Evolutionary conservation across 1,140 invertebrate species (phyloP).

Genomic region (Stegodyphus dumicola): DNA sequence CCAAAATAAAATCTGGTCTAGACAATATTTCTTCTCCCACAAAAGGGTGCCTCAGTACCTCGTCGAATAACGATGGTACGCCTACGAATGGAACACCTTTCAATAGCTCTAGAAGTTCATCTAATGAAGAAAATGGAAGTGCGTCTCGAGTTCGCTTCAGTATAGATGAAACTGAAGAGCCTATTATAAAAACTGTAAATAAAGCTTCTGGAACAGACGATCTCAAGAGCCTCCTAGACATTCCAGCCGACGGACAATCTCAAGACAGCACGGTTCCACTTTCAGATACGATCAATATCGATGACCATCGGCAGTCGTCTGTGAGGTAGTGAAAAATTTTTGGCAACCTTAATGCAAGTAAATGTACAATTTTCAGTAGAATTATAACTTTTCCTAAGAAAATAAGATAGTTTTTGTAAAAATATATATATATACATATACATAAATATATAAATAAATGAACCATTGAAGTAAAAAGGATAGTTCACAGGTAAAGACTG

Average conservation of each 20-base stretch:
- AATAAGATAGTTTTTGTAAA: conserved; percentile 15
- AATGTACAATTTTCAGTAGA: neutral
- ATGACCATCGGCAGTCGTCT: conserved; percentile 1
- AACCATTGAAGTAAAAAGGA: no score
- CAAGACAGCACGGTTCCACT: neutral
- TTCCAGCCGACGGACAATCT: conserved; percentile 69
- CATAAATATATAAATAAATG: no score
- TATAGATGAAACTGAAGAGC: conserved; percentile 76
- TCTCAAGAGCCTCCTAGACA: conserved; percentile 72
- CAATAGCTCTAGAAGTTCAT: conserved; percentile 75
- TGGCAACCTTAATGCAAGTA: neutral
- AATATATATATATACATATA: neutral
- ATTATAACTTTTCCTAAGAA: neutral
- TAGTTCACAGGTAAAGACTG: no score
- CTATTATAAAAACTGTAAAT: conserved; percentile 40
- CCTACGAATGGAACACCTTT: conserved; percentile 87
- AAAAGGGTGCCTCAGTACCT: neutral
- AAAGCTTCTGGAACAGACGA: conserved; percentile 36
- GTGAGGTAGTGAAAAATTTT: conserved; percentile 7
- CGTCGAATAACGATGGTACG: conserved; percentile 70
- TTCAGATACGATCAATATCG: neutral
- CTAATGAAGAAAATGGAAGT: conserved; percentile 86
- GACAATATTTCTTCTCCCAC: conserved; percentile 33
- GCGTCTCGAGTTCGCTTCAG: conserved; percentile 82
- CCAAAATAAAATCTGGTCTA: conserved; percentile 13